Percentiles rank a stretch among this genome's conserved stretches.
phyloP scores from a whole-genome alignment of 2,113 vertebrate genomes.

The Cyphomyrus plagiostoma region DNA sequence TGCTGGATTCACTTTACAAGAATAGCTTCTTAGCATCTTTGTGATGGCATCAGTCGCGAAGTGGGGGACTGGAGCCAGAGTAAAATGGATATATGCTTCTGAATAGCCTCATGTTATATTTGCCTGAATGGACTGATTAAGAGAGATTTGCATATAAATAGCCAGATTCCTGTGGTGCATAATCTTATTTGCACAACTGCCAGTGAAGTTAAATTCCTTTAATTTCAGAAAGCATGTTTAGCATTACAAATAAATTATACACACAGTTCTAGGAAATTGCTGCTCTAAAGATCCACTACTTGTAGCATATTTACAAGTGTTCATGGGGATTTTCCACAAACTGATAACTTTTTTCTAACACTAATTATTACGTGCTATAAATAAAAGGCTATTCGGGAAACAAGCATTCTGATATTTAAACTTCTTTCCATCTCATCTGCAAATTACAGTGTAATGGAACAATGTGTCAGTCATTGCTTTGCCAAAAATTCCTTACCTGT shows the following conservation, averaged over 20 bases:
- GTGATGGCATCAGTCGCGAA: not conserved
- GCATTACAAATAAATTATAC: conserved; percentile 21
- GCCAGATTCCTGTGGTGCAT: conserved; percentile 20
- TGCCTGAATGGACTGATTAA: conserved; percentile 20
- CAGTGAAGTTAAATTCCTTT: conserved; percentile 22
- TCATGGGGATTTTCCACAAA: not conserved
- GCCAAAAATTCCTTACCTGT: not conserved
- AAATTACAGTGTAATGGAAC: not conserved
- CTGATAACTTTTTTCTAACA: not conserved
- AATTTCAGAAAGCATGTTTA: conserved; percentile 22
- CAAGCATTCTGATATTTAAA: not conserved
- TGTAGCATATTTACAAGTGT: not conserved
- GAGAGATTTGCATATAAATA: conserved; percentile 25
- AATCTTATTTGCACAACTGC: conserved; percentile 28
- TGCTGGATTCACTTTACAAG: not conserved
- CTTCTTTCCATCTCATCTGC: not conserved
- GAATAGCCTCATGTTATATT: not conserved
- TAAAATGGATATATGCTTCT: not conserved
- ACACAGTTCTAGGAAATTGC: not conserved
- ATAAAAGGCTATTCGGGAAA: not conserved
- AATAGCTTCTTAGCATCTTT: not conserved
- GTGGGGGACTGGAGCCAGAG: not conserved
- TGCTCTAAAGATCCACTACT: not conserved
- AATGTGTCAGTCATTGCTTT: not conserved
- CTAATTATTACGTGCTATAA: not conserved